Evolutionary conservation across 2,888 invertebrate genomes (phyloP), one percentile per base, ranked within the genome.

Genomic region (Escarpia spicata): DNA sequence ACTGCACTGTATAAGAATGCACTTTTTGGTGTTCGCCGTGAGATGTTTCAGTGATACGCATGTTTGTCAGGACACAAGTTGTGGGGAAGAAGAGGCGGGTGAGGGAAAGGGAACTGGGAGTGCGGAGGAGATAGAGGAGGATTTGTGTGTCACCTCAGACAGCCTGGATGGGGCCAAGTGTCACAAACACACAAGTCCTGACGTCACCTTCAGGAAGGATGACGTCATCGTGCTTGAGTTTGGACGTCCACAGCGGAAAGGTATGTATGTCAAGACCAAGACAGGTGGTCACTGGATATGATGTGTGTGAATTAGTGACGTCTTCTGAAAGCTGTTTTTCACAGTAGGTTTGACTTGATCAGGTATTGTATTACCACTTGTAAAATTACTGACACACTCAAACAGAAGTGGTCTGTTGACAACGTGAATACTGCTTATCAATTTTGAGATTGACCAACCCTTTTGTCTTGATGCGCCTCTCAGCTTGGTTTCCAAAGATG

Each of bases 161-260:
- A 90, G 90, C 15, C 90, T 90, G n/a, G 92, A 92, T n/a, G 60
- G 37, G 6, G 37, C 75, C 31, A 92, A 58, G 44, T 75, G 75
- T 75, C 75, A 75, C 26, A 26, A 15, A 75, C 26, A 26, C 75
- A 75, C 19, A 75, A 26, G 75, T 75, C 19, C 75, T 75, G 75
- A 75, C 19, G 91, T 45, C 3, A 52, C 37, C 45, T 60, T 93
- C 58, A 31, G 43, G 37, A 95, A 95, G 43, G 94, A 94, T 58
- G 96, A 96, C 92, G 95, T 95, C 9, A 95, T 96, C 91, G 96
- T 96, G 1, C 94, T 96, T 19, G 96, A 96, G 93, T 95, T 96
- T 43, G 92, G 89, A n/a, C 43, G 90, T 43, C 31, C 19, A 58
- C 19, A 58, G 37, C 89, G 90, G 45, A 90, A 92, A 52, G 90